These are phyloP conservation scores for Labia minor DNA, from an alignment of 2,888 invertebrate species.

Conservation along the genomic window DNA sequence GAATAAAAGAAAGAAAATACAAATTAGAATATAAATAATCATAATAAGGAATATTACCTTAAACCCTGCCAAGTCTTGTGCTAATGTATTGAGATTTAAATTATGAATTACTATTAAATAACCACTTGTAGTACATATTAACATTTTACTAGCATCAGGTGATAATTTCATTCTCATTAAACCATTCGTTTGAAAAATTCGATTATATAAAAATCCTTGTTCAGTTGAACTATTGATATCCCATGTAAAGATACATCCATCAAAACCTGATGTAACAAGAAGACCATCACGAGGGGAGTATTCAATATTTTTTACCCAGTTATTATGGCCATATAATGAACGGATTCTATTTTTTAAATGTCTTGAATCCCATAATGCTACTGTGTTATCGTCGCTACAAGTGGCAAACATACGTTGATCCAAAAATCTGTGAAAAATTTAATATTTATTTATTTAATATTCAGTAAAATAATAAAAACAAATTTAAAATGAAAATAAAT, in stretches of 20 bases:
- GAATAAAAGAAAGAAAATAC: no score
- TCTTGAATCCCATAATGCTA: constrained; percentile 87
- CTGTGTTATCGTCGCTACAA: constrained; percentile 87
- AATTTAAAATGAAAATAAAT: not conserved
- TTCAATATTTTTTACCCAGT: constrained; percentile 95
- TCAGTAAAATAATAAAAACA: not conserved
- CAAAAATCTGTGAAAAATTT: constrained; percentile 55
- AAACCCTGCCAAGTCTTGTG: constrained; percentile 71
- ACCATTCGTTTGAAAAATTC: constrained; percentile 76
- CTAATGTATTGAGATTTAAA: constrained; percentile 66
- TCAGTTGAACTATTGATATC: constrained; percentile 77
- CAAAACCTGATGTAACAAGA: constrained; percentile 82
- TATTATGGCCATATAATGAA: constrained; percentile 74
- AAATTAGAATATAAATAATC: no score
- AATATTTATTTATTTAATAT: not conserved
- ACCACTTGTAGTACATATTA: constrained; percentile 83
- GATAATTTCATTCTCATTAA: constrained; percentile 79
- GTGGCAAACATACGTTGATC: constrained; percentile 81
- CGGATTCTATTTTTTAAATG: constrained; percentile 66
- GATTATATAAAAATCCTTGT: constrained; percentile 61
- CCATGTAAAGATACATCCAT: constrained; percentile 90
- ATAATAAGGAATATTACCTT: constrained; percentile 44
- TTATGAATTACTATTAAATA: constrained; percentile 83
- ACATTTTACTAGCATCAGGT: constrained; percentile 75
- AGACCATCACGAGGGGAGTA: constrained; percentile 74